Evolutionary conservation across 2,113 vertebrate species (phyloP).

Genomic region (Tyto alba): DNA sequence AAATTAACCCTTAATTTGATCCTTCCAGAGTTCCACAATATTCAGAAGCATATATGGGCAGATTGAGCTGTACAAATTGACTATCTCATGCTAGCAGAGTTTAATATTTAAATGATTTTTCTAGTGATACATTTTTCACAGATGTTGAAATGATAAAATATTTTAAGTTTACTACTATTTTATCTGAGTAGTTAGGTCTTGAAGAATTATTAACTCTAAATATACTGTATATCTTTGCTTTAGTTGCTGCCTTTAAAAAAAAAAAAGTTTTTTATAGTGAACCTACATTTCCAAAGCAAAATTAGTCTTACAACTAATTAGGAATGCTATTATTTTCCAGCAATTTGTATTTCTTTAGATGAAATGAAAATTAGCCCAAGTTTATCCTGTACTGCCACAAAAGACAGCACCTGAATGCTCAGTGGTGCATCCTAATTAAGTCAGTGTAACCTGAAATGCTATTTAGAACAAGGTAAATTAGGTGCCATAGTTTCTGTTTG

Average conservation of each 20-base stretch:
- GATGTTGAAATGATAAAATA: not conserved
- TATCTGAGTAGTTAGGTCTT: not conserved
- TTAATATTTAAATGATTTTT: not conserved
- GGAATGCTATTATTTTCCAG: not conserved
- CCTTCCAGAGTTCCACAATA: not conserved
- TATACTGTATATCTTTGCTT: not conserved
- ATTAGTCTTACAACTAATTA: not conserved
- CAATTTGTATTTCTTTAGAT: not conserved
- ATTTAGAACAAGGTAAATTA: slow-evolving; percentile 52
- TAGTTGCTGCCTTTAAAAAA: not conserved
- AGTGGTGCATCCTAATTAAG: not conserved
- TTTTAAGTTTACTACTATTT: not conserved
- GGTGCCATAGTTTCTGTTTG: slow-evolving; percentile 16
- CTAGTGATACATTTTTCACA: not conserved
- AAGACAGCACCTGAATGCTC: not conserved
- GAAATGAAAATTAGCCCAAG: not conserved
- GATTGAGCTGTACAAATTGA: not conserved
- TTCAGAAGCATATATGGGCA: not conserved
- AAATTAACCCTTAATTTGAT: not conserved
- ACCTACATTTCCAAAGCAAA: not conserved
- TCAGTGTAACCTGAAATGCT: slow-evolving; percentile 22
- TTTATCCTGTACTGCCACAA: not conserved
- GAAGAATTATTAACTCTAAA: not conserved
- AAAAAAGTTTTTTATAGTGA: not conserved
- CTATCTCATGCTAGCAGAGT: not conserved